Conservation (phyloP, 2,113 vertebrate species). For the Burhinus bistriatus region DNA sequence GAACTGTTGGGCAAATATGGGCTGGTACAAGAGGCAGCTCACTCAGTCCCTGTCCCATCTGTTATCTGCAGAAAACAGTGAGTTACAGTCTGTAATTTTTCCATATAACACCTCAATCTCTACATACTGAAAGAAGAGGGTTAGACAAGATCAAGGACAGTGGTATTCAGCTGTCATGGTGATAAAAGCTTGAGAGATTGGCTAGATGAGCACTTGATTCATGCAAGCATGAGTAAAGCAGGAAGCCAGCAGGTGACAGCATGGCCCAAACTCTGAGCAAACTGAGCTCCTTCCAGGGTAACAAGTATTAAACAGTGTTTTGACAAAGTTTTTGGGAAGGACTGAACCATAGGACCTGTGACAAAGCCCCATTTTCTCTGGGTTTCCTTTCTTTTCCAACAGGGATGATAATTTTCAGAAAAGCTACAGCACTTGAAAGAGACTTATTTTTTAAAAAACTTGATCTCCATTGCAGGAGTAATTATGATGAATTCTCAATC, state of each 20-base stretch:
- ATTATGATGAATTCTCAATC: conserved; percentile 20
- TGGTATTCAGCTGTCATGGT: background rate
- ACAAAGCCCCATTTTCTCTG: background rate
- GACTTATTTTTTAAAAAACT: background rate
- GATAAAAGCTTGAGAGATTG: background rate
- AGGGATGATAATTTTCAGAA: background rate
- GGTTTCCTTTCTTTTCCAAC: background rate
- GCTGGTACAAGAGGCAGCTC: background rate
- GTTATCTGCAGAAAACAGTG: background rate
- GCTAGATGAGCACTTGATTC: background rate
- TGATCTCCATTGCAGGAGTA: background rate
- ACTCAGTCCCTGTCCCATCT: background rate
- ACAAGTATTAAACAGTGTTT: background rate
- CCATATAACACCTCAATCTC: background rate
- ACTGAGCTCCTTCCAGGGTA: background rate
- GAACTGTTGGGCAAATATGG: background rate
- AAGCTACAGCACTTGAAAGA: background rate
- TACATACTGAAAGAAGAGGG: background rate
- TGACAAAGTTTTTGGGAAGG: background rate
- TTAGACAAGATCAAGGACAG: background rate
- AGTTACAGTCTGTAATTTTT: background rate
- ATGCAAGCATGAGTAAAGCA: background rate
- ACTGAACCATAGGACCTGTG: background rate
- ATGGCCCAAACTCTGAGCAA: background rate
- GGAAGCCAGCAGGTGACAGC: background rate